Evolutionary conservation across 2,888 invertebrate genomes (phyloP).

Genomic region (Synergus laeviventris): DNA sequence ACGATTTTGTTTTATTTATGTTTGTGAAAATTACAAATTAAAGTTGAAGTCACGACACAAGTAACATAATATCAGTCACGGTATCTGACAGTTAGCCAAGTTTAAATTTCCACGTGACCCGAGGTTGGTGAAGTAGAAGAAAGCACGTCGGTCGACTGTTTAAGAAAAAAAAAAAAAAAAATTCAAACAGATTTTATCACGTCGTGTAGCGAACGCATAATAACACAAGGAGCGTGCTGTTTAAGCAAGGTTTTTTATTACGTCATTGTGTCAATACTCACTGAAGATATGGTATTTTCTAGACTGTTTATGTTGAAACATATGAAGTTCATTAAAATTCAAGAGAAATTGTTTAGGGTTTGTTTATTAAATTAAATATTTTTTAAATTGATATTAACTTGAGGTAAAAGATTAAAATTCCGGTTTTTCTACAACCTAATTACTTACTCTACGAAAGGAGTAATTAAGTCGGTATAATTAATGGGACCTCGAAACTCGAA

Average conservation of each 20-base stretch:
- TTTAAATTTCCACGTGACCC: slow-evolving; percentile 3
- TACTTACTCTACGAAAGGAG: background rate
- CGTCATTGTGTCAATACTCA: background rate
- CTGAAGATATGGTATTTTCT: background rate
- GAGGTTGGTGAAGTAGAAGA: background rate
- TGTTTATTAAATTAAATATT: background rate
- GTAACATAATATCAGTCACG: background rate
- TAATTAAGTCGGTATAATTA: slow-evolving; percentile 46
- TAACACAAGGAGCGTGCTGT: background rate
- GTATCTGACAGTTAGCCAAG: slow-evolving; percentile 14
- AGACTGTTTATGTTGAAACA: too few relatives aligned
- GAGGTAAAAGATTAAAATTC: background rate
- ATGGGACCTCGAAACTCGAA: slow-evolving; percentile 41
- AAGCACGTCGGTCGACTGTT: background rate
- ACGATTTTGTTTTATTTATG: background rate
- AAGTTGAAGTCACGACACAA: background rate
- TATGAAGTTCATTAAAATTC: too few relatives aligned
- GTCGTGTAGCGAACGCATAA: background rate
- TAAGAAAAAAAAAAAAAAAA: background rate
- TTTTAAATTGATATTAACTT: background rate
- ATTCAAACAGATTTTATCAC: background rate
- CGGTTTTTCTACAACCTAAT: background rate
- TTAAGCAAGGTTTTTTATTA: background rate
- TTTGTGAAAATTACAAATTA: background rate
- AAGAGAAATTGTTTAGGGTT: background rate